Base-by-base conservation (phyloP, 2,113 vertebrate species). In the Oncorhynchus tshawytscha region DNA sequence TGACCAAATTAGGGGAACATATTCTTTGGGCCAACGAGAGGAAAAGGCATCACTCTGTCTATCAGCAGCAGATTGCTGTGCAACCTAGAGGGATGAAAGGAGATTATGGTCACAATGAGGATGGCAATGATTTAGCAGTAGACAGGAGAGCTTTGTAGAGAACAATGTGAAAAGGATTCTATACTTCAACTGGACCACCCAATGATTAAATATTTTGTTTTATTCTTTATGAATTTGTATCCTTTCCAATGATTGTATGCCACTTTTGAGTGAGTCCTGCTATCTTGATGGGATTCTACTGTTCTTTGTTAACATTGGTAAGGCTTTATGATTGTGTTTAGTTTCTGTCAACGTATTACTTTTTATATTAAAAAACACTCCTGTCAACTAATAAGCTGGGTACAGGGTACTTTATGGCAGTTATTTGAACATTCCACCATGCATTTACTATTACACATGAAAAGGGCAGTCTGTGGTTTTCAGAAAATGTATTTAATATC, bases 341-440 rank as follows among this genome's bases (percentile, higher is more conserved):
- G 87, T 88, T 94, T 93, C 92, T 92, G 90, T 95, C 93, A 93
- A 88, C 92, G 79, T 95, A 94, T 95, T 92, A 90, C 94, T 93
- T 92, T 85, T 87, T 92, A 92, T 92, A 93, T 91, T 91, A 87
- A 92, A 93, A 93, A 95, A 95, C 95, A 96, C 95, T 96, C 95
- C 94, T 94, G 90, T 96, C 94, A 92, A 94, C 93, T 94, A 94
- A 88, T 91, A 92, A 95, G 93, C 95, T 95, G 94, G 94, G 94
- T 95, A 95, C 94, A 94, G 95, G 86, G 94, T 93, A 94, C 91
- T 89, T 95, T 91, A 94, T 89, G 92, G 90, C 93, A 91, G 88
- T 95, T 94, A 85, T 91, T 94, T 73, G 73, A 78, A 91, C 90
- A 87, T 79, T 88, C 89, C 87, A 80, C 86, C 86, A 86, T 89